Evolutionary conservation across 35 echinoderm and acorn worm genomes (phyloP).

Genomic region (Anneissia japonica): DNA sequence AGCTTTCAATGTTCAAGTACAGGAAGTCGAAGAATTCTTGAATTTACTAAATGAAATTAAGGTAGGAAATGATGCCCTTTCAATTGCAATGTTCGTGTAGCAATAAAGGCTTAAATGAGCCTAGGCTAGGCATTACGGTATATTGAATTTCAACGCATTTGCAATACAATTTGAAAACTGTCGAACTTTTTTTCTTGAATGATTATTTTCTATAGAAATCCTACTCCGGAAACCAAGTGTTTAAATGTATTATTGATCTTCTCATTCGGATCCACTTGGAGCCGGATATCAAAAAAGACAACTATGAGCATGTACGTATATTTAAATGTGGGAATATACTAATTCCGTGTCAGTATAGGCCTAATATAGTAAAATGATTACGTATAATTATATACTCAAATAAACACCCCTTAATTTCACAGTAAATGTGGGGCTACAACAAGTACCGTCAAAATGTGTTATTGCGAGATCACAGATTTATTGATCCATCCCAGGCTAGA

Average conservation of each 20-base stretch:
- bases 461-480: neutral
- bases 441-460: neutral
- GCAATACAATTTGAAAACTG: neutral
- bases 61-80: constrained; percentile 29
- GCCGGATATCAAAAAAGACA: neutral
- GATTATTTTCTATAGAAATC: neutral
- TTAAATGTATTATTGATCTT: constrained; percentile 13
- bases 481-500: too few species aligned
- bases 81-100: too few species aligned
- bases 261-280: constrained; percentile 7
- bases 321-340: neutral
- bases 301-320: constrained; percentile 25
- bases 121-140: too few species aligned
- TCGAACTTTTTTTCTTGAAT: neutral
- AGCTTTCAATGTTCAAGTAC: constrained; percentile 10
- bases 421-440: neutral
- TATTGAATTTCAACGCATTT: too few species aligned
- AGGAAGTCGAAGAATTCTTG: constrained; percentile 16
- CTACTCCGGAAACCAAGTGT: constrained; percentile 4
- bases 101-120: too few species aligned
- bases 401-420: neutral
- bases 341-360: neutral
- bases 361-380: constrained; percentile 1
- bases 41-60: constrained; percentile 30
- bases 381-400: neutral